Percentiles rank a stretch among this genome's conserved stretches.
Conservation (phyloP, 2,888 invertebrate genomes). For the Argynnis bischoffii region DNA sequence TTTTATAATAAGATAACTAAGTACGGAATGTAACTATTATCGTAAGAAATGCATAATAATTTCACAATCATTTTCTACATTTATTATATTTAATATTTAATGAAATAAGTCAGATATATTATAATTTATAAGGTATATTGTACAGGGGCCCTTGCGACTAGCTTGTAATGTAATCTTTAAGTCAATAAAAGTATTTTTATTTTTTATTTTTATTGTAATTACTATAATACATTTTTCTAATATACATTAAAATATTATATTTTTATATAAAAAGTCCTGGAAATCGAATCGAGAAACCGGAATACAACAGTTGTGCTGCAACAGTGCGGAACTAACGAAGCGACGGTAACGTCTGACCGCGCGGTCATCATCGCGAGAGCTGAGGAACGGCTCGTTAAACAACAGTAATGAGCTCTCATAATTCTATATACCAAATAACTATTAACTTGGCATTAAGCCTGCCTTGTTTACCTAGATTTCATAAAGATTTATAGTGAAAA, state of each 20-base stretch:
- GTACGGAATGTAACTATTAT: no score
- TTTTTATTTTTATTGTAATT: no score
- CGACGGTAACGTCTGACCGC: slow-evolving; percentile 45
- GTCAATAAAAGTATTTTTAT: no score
- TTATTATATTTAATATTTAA: no score
- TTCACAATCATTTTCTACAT: no score
- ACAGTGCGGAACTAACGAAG: slow-evolving; percentile 59
- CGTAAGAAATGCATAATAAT: no score
- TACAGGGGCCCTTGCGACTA: no score
- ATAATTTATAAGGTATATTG: no score
- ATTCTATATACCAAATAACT: slow-evolving; percentile 24
- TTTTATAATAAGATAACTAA: not conserved
- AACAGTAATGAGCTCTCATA: slow-evolving; percentile 43
- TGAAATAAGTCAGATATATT: no score
- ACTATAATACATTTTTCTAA: not conserved
- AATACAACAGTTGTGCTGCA: slow-evolving; percentile 54
- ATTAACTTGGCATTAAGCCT: not conserved
- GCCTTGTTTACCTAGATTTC: no score
- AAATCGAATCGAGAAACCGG: slow-evolving; percentile 45
- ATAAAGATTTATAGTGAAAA: no score
- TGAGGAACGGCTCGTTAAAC: slow-evolving; percentile 53
- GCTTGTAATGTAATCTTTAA: no score
- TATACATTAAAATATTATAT: not conserved
- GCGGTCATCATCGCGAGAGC: slow-evolving; percentile 44
- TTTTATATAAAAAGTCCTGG: slow-evolving; percentile 21